These are phyloP conservation scores for Styela clava DNA, from an alignment of 23 tunicate genomes.

Conservation along the genomic window DNA sequence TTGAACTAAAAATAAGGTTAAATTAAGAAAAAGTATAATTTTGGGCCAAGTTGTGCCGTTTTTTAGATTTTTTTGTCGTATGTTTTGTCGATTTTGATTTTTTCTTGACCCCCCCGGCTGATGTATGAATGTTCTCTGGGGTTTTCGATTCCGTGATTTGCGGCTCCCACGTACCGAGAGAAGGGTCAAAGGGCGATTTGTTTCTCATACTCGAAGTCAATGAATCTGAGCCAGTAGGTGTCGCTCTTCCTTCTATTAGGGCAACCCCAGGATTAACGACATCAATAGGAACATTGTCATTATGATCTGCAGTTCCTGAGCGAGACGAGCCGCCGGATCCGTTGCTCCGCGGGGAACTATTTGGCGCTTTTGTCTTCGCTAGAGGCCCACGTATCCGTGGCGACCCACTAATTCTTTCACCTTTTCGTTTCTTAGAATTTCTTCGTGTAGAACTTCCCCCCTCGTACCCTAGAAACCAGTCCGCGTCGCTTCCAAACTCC, in stretches of 20 bases:
- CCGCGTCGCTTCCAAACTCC: constrained; percentile 77
- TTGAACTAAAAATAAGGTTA: background rate
- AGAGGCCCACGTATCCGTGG: constrained; percentile 40
- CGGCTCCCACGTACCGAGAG: constrained; percentile 32
- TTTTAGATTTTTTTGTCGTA: constrained; percentile 68
- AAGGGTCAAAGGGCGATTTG: constrained; percentile 31
- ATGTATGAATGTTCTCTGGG: background rate
- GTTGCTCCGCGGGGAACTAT: constrained; percentile 17
- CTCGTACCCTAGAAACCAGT: constrained; percentile 68
- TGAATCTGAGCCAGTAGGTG: background rate
- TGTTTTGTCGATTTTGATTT: constrained; percentile 65
- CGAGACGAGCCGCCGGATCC: constrained; percentile 13
- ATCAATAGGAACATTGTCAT: constrained; percentile 38
- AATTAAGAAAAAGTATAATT: constrained; percentile 19
- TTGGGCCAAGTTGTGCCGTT: constrained; percentile 49
- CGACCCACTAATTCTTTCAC: constrained; percentile 38
- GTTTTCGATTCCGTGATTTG: background rate
- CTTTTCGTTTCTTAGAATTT: constrained; percentile 50
- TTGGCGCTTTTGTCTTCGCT: constrained; percentile 35
- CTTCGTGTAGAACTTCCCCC: constrained; percentile 35
- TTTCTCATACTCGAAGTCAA: constrained; percentile 8
- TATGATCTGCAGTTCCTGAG: constrained; percentile 25
- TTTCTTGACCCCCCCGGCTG: constrained; percentile 26
- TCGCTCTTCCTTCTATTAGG: background rate
- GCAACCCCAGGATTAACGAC: constrained; percentile 6